phyloP scores from a whole-genome alignment of 2,888 invertebrate genomes.

The Megaustenia siamemsis region DNA sequence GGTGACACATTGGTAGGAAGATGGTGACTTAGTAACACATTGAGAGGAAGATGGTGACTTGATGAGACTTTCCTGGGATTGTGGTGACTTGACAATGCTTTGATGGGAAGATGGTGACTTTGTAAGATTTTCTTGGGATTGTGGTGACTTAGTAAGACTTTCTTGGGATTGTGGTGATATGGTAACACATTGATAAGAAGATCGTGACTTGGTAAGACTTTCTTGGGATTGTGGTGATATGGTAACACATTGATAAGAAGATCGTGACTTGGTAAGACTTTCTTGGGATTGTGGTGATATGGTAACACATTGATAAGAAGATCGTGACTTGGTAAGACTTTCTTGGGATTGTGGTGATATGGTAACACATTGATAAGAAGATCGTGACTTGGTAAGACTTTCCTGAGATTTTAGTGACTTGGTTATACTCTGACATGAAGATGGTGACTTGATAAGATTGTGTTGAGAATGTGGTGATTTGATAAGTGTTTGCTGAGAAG shows the following conservation, averaged over 20 bases:
- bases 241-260: background rate
- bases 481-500: no score
- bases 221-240: background rate
- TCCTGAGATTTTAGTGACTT: no score
- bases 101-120: background rate
- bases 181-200: background rate
- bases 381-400: background rate
- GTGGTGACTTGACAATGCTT: background rate
- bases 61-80: background rate
- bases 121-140: no score
- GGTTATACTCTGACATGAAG: no score
- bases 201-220: background rate
- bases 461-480: no score
- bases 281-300: background rate
- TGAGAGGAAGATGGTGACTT: background rate
- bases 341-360: background rate
- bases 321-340: background rate
- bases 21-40: background rate
- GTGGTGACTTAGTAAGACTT: no score
- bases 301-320: background rate
- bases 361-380: background rate
- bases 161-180: background rate
- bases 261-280: background rate
- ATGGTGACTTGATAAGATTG: no score
- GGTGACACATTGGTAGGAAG: background rate